Evolutionary conservation across 2,888 invertebrate species (phyloP), one percentile per base, ranked within the genome.

Genomic region (Drosophila planitibia): DNA sequence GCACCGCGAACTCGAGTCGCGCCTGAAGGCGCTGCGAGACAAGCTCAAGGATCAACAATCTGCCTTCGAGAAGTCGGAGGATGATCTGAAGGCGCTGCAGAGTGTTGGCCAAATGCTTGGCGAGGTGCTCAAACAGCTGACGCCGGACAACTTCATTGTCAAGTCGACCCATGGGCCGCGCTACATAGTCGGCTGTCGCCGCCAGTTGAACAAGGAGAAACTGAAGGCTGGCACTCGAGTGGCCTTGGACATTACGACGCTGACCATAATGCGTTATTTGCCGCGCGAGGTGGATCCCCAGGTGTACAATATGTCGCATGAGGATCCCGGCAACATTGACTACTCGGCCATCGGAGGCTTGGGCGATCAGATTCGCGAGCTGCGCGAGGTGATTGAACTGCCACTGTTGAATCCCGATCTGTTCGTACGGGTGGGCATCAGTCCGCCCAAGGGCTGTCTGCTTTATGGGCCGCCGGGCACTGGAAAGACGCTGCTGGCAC

Each of bases 71-170:
- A 99, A 99, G 93, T 99, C 99, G 78, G 99, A 99, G 94, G 99
- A 99, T 94, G 99, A 99, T 94, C 94, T 99, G 69, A 99, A 99
- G 94, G 99, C 99, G 12, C 94, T 99, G 57, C 99, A 99, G 94
- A 99, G 99, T 93, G 99, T 99, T 79, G 99, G 99, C 4, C 99
- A 99, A 95, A 99, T 99, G 93, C 98, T 99, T 59, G 99, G 99
- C 4, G 99, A 99, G 94, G 98, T 99, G 0, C 94, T 99, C 64
- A 99, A 99, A 92, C 99, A 99, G 93, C 95, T 99, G 33, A 98
- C 98, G 41, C 99, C 99, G 94, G 99, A 99, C 91, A 99, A 99
- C 94, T 99, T 99, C 92, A 99, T 99, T 90, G 99, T 99, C 0
- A 99, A 99, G 94, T 99, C 99, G 2, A 99, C 99, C 44, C 99